Evolutionary conservation across 2,113 vertebrate species (phyloP).

Genomic region (Scortum barcoo): DNA sequence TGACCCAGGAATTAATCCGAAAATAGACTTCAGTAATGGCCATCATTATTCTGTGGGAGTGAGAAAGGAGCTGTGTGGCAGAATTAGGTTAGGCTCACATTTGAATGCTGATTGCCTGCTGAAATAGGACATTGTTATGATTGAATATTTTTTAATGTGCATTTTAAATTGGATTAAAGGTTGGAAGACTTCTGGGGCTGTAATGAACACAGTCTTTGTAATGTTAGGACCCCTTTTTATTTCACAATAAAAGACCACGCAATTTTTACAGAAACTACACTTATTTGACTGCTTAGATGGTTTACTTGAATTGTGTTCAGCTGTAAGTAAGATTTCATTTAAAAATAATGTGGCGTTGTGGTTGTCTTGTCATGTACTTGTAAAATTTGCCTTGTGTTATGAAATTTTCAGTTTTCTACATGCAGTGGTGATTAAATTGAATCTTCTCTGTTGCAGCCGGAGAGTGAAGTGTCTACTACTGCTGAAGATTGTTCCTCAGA

Average conservation of each 20-base stretch:
- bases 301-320: neutral
- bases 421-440: neutral
- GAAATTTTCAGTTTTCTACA: neutral
- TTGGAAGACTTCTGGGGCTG: neutral
- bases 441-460: conserved; percentile 86
- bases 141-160: neutral
- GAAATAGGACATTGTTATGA: conserved; percentile 12
- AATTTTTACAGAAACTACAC: neutral
- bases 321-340: neutral
- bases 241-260: neutral
- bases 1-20: conserved; percentile 19
- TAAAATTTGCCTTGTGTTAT: too few species aligned
- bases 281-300: neutral
- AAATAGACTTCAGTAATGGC: conserved; percentile 30
- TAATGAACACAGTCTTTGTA: neutral
- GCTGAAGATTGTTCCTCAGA: conserved; percentile 96
- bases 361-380: neutral
- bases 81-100: conserved; percentile 35
- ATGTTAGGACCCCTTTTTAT: neutral
- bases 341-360: neutral
- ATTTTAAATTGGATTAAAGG: neutral
- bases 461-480: conserved; percentile 94
- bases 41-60: conserved; percentile 21
- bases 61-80: conserved; percentile 16
- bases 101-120: conserved; percentile 6